Evolutionary conservation across 2,888 invertebrate species (phyloP).

Genomic region (Omphaloscelis lunosa): DNA sequence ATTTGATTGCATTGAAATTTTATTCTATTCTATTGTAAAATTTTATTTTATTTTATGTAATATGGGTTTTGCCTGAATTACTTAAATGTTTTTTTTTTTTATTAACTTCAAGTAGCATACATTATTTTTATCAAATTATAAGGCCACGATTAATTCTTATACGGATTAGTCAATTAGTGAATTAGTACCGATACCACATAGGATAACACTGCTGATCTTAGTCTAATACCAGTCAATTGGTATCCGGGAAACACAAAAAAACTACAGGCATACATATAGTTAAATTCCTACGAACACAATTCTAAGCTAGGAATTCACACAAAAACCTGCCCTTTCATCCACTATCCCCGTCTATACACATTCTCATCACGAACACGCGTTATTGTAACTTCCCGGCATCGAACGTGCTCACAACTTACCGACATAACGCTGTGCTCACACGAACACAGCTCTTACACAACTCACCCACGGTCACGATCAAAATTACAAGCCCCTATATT

Average conservation of each 20-base stretch:
- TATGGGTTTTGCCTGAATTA: no score
- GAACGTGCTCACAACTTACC: conserved; percentile 52
- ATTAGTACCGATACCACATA: neutral
- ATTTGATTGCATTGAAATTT: no score
- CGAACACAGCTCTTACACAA: conserved; percentile 34
- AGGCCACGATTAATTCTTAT: neutral
- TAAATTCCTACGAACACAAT: neutral
- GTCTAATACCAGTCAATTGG: neutral
- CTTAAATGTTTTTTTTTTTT: no score
- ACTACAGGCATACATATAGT: neutral
- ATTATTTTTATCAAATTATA: no score
- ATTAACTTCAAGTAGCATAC: no score
- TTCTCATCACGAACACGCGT: conserved; percentile 51
- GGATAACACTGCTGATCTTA: neutral
- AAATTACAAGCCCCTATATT: conserved; percentile 56
- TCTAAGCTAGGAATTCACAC: neutral
- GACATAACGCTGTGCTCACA: conserved; percentile 51
- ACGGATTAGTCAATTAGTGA: neutral
- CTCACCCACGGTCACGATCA: conserved; percentile 21
- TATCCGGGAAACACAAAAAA: neutral
- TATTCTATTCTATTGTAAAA: no score
- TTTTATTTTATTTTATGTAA: no score
- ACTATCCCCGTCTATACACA: conserved; percentile 38
- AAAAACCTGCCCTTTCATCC: conserved; percentile 1
- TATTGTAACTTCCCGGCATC: conserved; percentile 54